Percentiles rank a stretch among this genome's conserved stretches.
phyloP scores from a whole-genome alignment of 2,113 vertebrate species.

The Zapornia atra region DNA sequence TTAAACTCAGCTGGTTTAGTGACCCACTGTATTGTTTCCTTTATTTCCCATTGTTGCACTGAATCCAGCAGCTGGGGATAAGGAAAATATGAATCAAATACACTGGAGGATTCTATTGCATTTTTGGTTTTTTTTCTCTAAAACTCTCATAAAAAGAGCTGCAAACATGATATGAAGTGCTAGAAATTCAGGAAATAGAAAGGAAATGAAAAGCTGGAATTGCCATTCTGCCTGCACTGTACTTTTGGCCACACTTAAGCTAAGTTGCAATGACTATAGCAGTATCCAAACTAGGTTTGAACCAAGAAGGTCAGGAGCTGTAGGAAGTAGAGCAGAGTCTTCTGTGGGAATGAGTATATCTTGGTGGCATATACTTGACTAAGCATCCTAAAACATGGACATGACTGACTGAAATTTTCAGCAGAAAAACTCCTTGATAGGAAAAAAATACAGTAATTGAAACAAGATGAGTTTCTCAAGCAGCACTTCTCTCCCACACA shows the following conservation, averaged over 20 bases:
- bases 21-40: constrained; percentile 80
- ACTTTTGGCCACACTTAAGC: not conserved
- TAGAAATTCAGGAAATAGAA: not conserved
- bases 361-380: not conserved
- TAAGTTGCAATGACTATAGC: not conserved
- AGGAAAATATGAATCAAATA: not conserved
- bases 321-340: not conserved
- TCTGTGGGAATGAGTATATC: not conserved
- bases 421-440: not conserved
- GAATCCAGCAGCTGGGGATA: constrained; percentile 82
- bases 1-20: constrained; percentile 78
- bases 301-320: not conserved
- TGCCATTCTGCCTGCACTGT: not conserved
- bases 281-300: not conserved
- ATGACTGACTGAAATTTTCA: not conserved
- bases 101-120: not conserved
- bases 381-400: not conserved
- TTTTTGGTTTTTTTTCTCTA: not conserved
- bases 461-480: not conserved
- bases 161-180: not conserved
- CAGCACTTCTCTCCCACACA: not conserved
- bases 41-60: constrained; percentile 85
- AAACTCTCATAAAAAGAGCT: not conserved
- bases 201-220: constrained; percentile 3
- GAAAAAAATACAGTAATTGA: not conserved